phyloP scores from a whole-genome alignment of 2,888 invertebrate genomes.

The Capitulum mitella region DNA sequence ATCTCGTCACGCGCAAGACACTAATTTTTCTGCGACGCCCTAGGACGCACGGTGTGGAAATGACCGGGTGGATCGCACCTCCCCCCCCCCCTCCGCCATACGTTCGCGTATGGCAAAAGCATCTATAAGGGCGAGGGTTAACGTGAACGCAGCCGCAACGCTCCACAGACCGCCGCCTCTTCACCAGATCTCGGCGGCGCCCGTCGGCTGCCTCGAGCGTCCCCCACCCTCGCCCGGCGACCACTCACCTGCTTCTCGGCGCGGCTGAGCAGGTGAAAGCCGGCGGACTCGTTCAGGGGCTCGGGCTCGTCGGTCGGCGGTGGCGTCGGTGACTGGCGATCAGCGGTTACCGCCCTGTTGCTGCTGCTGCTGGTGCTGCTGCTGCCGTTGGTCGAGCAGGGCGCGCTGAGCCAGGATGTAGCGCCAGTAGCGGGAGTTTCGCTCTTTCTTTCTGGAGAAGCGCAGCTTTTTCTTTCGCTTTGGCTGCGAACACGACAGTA shows the following conservation, averaged over 20 bases:
- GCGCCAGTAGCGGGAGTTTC: conserved; percentile 36
- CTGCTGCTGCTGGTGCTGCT: conserved; percentile 39
- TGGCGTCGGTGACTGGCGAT: background rate
- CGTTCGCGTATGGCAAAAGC: too few species aligned
- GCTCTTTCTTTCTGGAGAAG: conserved; percentile 35
- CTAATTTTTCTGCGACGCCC: too few species aligned
- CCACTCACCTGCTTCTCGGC: conserved; percentile 45
- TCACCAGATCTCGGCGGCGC: too few species aligned
- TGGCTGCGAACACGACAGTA: background rate
- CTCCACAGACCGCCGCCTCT: background rate
- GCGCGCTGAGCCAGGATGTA: conserved; percentile 37
- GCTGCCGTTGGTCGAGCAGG: conserved; percentile 33
- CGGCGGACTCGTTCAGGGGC: conserved; percentile 40
- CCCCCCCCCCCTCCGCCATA: too few species aligned
- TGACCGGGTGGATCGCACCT: too few species aligned
- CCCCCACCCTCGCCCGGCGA: too few species aligned
- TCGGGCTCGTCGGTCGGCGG: conserved; percentile 31
- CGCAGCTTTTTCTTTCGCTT: background rate
- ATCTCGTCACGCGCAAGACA: too few species aligned
- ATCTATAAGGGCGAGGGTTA: too few species aligned
- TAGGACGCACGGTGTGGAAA: too few species aligned
- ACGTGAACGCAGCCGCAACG: background rate
- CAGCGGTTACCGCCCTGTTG: background rate
- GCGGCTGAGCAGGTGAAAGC: conserved; percentile 43
- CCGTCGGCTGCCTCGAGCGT: too few species aligned